A percentile compares a stretch with the other conserved stretches of the same genome.
Conservation (phyloP, 2,113 vertebrate genomes). For the Prietella phreatophila region DNA sequence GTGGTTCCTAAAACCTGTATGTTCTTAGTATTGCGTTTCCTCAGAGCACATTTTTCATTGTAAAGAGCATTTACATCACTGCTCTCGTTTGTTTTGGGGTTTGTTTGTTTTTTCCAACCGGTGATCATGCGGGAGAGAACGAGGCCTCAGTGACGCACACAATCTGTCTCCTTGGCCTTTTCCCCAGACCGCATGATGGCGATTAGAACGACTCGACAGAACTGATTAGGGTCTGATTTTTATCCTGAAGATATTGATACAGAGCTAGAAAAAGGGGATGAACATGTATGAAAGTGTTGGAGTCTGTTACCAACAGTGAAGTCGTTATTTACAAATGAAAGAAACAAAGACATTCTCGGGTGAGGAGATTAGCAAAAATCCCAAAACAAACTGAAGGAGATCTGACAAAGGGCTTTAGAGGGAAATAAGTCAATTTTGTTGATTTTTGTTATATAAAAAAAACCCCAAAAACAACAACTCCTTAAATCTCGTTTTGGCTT, state of each 20-base stretch:
- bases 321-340: background rate
- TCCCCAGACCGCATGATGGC: background rate
- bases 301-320: background rate
- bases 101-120: background rate
- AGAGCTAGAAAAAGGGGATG: background rate
- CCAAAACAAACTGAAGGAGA: background rate
- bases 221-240: conserved; percentile 13
- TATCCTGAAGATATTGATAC: background rate
- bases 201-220: conserved; percentile 3
- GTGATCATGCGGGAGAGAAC: background rate
- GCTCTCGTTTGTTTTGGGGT: background rate
- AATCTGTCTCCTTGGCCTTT: background rate
- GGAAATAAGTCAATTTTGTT: background rate
- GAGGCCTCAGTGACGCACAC: background rate
- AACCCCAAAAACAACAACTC: background rate
- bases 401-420: background rate
- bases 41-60: background rate
- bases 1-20: background rate
- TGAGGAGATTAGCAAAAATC: background rate
- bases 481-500: background rate
- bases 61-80: background rate
- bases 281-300: background rate
- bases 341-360: background rate
- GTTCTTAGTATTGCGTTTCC: background rate
- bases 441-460: background rate